Evolutionary conservation across 2,113 vertebrate species (phyloP).

Genomic region (Anas platyrhynchos): DNA sequence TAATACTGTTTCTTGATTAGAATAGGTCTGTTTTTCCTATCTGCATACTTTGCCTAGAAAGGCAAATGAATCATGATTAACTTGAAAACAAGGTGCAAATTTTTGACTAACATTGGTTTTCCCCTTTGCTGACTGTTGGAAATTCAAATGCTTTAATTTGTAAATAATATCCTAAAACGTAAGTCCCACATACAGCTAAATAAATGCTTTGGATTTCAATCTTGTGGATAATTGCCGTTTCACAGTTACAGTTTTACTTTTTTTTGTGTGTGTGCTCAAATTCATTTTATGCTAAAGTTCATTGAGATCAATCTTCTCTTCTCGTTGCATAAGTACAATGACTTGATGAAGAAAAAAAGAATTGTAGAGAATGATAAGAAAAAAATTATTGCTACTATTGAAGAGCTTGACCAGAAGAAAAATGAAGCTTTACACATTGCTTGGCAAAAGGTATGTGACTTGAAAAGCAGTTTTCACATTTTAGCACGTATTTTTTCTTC

Average conservation of each 20-base stretch:
- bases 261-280: neutral
- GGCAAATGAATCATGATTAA: neutral
- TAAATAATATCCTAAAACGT: neutral
- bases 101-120: neutral
- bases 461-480: neutral
- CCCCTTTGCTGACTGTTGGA: neutral
- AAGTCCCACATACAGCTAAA: neutral
- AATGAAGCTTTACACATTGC: slow-evolving; percentile 88
- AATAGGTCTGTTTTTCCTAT: neutral
- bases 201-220: neutral
- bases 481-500: neutral
- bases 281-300: neutral
- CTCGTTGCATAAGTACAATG: slow-evolving; percentile 85
- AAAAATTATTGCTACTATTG: slow-evolving; percentile 90
- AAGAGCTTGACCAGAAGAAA: slow-evolving; percentile 94
- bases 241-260: neutral
- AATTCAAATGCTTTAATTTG: neutral
- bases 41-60: neutral
- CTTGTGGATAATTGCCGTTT: neutral
- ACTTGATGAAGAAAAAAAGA: slow-evolving; percentile 92
- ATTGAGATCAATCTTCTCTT: neutral
- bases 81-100: neutral
- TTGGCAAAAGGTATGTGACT: slow-evolving; percentile 90
- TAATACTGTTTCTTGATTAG: neutral
- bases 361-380: slow-evolving; percentile 94